A percentile compares a stretch with the other conserved stretches of the same genome.
Evolutionary conservation across 2,797 vertebrate genomes (phyloP).

Genomic region (Fistularia tabacaria): DNA sequence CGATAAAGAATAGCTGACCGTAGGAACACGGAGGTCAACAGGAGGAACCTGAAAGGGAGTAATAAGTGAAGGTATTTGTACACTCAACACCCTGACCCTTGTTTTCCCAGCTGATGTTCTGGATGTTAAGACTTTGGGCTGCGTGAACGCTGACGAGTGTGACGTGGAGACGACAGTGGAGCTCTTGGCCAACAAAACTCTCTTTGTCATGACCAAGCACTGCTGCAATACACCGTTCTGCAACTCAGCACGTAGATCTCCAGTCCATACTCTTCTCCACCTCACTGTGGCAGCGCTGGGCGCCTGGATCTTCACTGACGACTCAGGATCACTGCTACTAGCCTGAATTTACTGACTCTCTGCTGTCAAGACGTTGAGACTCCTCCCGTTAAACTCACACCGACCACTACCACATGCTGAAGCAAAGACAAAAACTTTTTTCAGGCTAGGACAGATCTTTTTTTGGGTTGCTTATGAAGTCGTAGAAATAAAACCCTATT

Average conservation of each 20-base stretch:
- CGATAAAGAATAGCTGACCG: background rate
- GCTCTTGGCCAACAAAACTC: slow-evolving; percentile 47
- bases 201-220: slow-evolving; percentile 67
- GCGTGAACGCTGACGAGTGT: slow-evolving; percentile 59
- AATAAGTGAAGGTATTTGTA: background rate
- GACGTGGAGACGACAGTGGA: slow-evolving; percentile 34
- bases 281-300: slow-evolving; percentile 30
- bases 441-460: background rate
- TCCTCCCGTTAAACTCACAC: too few relatives aligned
- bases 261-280: slow-evolving; percentile 16
- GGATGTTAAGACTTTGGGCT: slow-evolving; percentile 67
- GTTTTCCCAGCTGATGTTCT: slow-evolving; percentile 52
- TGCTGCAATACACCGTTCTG: slow-evolving; percentile 70
- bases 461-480: background rate
- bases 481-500: too few relatives aligned
- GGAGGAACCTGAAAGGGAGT: too few relatives aligned
- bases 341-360: slow-evolving; percentile 14
- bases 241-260: slow-evolving; percentile 47
- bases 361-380: background rate
- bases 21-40: background rate
- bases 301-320: slow-evolving; percentile 24
- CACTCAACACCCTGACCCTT: background rate
- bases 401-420: slow-evolving; percentile 20
- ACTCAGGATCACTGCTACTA: slow-evolving; percentile 20
- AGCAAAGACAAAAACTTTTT: slow-evolving; percentile 4